phyloP scores from a whole-genome alignment of 2,888 invertebrate genomes.

The Caenorhabditis drosophilae region DNA sequence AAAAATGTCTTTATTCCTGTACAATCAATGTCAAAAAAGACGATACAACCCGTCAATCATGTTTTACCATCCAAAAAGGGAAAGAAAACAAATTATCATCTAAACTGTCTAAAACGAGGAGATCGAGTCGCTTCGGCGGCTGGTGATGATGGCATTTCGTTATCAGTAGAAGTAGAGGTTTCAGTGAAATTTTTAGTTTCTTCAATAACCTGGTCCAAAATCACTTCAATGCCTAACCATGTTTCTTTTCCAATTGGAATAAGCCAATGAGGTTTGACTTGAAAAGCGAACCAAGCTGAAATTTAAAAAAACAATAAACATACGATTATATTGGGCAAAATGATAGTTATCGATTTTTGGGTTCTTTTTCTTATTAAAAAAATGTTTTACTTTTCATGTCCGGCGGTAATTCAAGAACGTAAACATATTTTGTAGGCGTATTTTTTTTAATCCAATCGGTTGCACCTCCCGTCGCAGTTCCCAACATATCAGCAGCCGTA shows the following conservation, averaged over 20 bases:
- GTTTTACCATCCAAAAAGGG: no score
- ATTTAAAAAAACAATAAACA: constrained; percentile 1
- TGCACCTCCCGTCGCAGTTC: constrained; percentile 66
- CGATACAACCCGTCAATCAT: neutral
- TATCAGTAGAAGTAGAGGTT: constrained; percentile 14
- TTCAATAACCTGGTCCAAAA: constrained; percentile 53
- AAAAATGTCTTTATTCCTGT: no score
- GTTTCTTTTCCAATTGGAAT: constrained; percentile 57
- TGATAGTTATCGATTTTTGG: neutral
- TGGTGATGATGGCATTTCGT: no score
- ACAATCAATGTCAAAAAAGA: no score
- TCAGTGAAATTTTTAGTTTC: constrained; percentile 43
- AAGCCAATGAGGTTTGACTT: constrained; percentile 66
- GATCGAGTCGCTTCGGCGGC: constrained; percentile 18
- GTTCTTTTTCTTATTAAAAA: neutral
- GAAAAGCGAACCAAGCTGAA: constrained; percentile 68
- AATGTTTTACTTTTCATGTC: constrained; percentile 52
- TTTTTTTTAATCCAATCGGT: constrained; percentile 68
- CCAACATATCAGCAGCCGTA: constrained; percentile 65
- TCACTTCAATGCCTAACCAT: constrained; percentile 56
- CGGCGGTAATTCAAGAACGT: constrained; percentile 67
- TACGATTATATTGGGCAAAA: neutral
- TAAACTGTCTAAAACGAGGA: constrained; percentile 34
- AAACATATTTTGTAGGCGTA: constrained; percentile 66
- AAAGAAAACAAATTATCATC: neutral